A percentile compares a stretch with the other conserved stretches of the same genome.
phyloP scores from a whole-genome alignment of 2,888 invertebrate species.

The Amphipyra tragopoginis region DNA sequence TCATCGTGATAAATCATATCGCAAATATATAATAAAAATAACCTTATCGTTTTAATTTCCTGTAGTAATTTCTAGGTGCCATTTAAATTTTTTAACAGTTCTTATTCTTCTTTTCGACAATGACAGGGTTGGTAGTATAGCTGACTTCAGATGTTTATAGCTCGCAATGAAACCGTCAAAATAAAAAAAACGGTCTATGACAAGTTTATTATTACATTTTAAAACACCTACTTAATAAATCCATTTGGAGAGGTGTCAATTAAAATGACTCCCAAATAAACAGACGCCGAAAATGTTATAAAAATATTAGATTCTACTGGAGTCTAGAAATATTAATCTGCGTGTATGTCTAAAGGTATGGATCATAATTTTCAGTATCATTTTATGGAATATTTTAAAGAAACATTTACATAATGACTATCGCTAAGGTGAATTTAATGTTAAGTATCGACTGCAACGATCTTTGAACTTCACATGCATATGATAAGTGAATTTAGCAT shows the following conservation, averaged over 20 bases:
- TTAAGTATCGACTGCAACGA: slow-evolving; percentile 9
- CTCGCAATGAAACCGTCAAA: slow-evolving; percentile 22
- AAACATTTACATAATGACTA: neutral
- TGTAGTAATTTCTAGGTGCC: neutral
- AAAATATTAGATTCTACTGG: too few species aligned
- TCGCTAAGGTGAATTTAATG: slow-evolving; percentile 10
- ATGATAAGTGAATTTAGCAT: neutral
- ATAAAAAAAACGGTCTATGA: slow-evolving; percentile 13
- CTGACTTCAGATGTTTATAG: slow-evolving; percentile 21
- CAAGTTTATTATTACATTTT: slow-evolving; percentile 25
- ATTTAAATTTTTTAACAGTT: slow-evolving; percentile 21
- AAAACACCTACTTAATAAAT: slow-evolving; percentile 13
- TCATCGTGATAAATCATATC: too few species aligned
- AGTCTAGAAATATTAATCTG: too few species aligned
- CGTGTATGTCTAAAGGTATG: too few species aligned
- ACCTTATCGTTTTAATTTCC: too few species aligned
- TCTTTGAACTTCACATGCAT: slow-evolving; percentile 29
- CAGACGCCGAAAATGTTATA: neutral
- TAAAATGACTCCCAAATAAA: neutral
- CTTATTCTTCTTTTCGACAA: slow-evolving; percentile 2
- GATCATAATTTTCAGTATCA: too few species aligned
- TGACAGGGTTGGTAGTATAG: slow-evolving; percentile 4
- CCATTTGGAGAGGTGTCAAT: neutral
- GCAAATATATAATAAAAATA: too few species aligned
- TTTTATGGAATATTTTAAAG: neutral